phyloP scores from a whole-genome alignment of 35 echinoderm and acorn worm genomes.

The Ophiothrix spiculata region DNA sequence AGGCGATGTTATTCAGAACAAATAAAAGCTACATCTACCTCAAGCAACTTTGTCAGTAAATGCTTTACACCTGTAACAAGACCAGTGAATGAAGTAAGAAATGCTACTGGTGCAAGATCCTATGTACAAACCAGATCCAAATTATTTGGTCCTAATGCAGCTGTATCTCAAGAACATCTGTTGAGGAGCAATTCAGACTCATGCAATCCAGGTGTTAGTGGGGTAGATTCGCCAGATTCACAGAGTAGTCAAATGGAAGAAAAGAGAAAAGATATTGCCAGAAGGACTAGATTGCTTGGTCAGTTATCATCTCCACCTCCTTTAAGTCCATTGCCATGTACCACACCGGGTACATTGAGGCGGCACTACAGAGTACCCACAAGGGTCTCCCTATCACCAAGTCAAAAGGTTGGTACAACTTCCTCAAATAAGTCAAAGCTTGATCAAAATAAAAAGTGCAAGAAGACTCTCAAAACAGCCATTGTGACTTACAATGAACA shows the following conservation, averaged over 20 bases:
- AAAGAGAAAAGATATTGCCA: constrained; percentile 31
- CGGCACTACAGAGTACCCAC: constrained; percentile 41
- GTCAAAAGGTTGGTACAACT: neutral
- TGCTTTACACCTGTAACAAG: too few species aligned
- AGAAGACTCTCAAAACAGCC: neutral
- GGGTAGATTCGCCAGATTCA: neutral
- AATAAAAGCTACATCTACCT: too few species aligned
- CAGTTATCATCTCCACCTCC: constrained; percentile 80
- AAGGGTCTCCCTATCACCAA: neutral
- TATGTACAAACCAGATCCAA: neutral
- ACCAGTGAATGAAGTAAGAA: too few species aligned
- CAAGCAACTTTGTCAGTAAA: too few species aligned
- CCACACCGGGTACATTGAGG: constrained; percentile 3
- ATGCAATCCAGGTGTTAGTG: neutral
- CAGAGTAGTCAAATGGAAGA: neutral
- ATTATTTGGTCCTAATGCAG: neutral
- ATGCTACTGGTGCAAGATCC: too few species aligned
- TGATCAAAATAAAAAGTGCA: neutral
- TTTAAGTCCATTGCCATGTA: constrained; percentile 57
- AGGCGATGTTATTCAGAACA: too few species aligned
- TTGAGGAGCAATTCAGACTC: too few species aligned
- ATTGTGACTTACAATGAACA: too few species aligned
- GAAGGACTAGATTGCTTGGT: constrained; percentile 43
- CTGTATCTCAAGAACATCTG: neutral
- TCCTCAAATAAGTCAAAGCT: neutral